Evolutionary conservation across 2,888 invertebrate genomes (phyloP).

Genomic region (Eurytoma adleriae): DNA sequence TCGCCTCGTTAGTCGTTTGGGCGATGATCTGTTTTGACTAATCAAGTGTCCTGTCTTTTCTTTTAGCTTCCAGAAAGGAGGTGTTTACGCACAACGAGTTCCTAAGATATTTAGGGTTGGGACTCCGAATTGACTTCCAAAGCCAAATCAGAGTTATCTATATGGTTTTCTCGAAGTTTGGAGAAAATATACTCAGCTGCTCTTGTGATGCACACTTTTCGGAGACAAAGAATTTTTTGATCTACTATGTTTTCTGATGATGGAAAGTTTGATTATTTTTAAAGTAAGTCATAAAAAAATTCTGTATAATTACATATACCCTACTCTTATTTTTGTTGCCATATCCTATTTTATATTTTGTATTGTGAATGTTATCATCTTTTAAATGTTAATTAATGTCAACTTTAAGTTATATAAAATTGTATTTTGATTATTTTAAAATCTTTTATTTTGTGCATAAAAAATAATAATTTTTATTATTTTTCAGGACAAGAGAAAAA

Average conservation of each 20-base stretch:
- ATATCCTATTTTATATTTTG: background rate
- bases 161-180: constrained; percentile 16
- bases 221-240: background rate
- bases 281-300: background rate
- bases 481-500: constrained; percentile 16
- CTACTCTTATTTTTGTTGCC: background rate
- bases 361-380: background rate
- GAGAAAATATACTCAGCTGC: background rate
- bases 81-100: no score
- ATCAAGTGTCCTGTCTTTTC: no score
- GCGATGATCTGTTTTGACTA: no score
- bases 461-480: constrained; percentile 30
- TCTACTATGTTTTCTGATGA: background rate
- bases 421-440: background rate
- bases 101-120: no score
- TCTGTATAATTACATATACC: no score
- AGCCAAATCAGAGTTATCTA: background rate
- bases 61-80: no score
- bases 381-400: background rate
- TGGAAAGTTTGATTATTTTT: background rate
- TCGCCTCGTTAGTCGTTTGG: no score
- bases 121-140: no score
- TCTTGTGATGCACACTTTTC: constrained; percentile 2
- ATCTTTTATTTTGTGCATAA: background rate
- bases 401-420: background rate